Evolutionary conservation across 2,797 vertebrate genomes (phyloP), one percentile per base, ranked within the genome.

Genomic region (Scarus forsteni): DNA sequence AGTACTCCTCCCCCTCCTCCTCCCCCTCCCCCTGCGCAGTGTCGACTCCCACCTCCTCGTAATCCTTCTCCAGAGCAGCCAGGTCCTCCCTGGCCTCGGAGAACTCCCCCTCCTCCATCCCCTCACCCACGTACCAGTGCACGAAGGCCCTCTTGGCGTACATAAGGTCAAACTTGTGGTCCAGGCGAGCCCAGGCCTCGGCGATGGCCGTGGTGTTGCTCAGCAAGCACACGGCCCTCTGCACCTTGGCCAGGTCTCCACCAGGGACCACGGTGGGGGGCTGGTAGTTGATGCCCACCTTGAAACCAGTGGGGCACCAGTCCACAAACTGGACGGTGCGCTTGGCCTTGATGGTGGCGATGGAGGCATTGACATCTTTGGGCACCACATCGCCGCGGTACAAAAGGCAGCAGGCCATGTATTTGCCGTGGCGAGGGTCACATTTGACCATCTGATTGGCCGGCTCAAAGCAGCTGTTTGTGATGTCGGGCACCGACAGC

Each of bases 151-250:
- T 85, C 94, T 95, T 96, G 88, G 95, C 95, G 6, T 95, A 96
- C 96, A 96, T 96, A 67, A 96, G 93, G 89, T 95, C 94, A 0
- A 96, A 96, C 90, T 96, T 96, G 93, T 95, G 95, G 87, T 96
- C 95, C 27, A 96, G 94, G 12, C 94, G 92, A 5, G 95, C 94
- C 95, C 95, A 96, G 86, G 95, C 96, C 91, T 96, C 85, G 0
- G 85, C 85, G 8, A 96, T 95, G 90, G 95, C 94, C 0, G 94
- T 96, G 65, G 94, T 96, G 92, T 96, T 96, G 91, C 95, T 96
- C 89, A 96, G 88, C 95, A 96, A 96, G 81, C 96, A 96, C 80
- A 96, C 96, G 3, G 96, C 95, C 53, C 92, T 78, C 92, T 96
- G 95, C 66, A 96, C 95, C 85, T 96, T 96, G 84, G 94, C 95